Conservation (phyloP, 2,797 vertebrate species). For the Aeoliscus strigatus region DNA sequence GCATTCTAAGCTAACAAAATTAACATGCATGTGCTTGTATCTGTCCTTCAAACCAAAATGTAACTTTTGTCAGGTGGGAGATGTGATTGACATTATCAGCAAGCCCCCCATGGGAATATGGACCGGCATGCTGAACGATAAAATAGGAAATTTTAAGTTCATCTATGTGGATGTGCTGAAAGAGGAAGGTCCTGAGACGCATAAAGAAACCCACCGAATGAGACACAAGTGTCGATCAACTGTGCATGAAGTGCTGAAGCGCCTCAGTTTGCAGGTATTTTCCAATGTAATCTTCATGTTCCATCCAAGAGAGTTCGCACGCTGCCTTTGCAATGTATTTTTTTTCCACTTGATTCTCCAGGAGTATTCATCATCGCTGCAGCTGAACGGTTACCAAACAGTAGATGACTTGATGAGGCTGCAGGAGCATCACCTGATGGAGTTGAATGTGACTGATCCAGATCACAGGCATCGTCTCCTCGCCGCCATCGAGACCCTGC, state of each 20-base stretch:
- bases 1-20: too few species aligned
- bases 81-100: slow-evolving; percentile 98
- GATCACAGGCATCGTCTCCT: slow-evolving; percentile 92
- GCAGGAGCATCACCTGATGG: slow-evolving; percentile 96
- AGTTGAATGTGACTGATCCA: slow-evolving; percentile 92
- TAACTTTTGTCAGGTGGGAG: slow-evolving; percentile 83
- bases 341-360: slow-evolving; percentile 37
- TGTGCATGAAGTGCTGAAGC: slow-evolving; percentile 93
- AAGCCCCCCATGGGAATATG: slow-evolving; percentile 98
- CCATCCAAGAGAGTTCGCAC: too few species aligned
- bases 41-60: too few species aligned
- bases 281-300: too few species aligned
- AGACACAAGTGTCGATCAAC: slow-evolving; percentile 95
- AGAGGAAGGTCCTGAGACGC: too few species aligned
- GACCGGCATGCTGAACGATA: slow-evolving; percentile 98
- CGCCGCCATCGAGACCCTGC: slow-evolving; percentile 92
- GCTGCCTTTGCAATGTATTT: not conserved
- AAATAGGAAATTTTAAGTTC: slow-evolving; percentile 98
- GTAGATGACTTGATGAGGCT: slow-evolving; percentile 96
- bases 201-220: too few species aligned
- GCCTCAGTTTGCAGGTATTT: slow-evolving; percentile 88
- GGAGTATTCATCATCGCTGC: slow-evolving; percentile 98
- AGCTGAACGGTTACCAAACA: slow-evolving; percentile 98
- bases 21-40: too few species aligned
- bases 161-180: slow-evolving; percentile 95